Conservation (phyloP, 2,113 vertebrate species). For the Trogon melanurus region DNA sequence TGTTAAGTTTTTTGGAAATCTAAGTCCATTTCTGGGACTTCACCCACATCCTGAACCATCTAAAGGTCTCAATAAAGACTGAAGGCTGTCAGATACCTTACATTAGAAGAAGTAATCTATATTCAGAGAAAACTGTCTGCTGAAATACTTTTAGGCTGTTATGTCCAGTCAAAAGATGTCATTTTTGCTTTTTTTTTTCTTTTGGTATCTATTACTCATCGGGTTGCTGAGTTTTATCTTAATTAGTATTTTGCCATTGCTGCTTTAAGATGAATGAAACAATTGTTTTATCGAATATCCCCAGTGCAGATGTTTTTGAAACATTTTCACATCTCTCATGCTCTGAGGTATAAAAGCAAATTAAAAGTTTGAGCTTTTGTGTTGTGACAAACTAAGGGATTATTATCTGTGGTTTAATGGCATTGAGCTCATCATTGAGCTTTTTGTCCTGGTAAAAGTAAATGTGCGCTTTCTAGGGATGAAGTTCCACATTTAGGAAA, state of each 20-base stretch:
- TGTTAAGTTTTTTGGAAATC: neutral
- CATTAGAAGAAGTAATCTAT: neutral
- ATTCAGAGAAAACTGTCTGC: neutral
- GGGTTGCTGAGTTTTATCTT: neutral
- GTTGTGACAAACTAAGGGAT: neutral
- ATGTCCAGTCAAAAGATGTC: neutral
- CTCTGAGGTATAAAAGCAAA: neutral
- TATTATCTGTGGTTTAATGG: neutral
- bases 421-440: neutral
- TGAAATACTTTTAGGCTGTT: neutral
- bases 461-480: neutral
- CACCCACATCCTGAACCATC: neutral
- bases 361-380: slow-evolving; percentile 8
- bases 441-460: neutral
- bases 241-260: neutral
- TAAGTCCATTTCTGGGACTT: neutral
- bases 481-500: neutral
- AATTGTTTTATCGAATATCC: neutral
- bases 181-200: neutral
- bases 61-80: neutral
- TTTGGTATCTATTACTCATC: neutral
- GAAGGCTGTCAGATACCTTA: neutral
- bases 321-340: neutral
- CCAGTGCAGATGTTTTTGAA: neutral
- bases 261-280: neutral